These are phyloP conservation scores for Drosophila imparisetae DNA, from an alignment of 2,888 invertebrate genomes.

Conservation along the genomic window DNA sequence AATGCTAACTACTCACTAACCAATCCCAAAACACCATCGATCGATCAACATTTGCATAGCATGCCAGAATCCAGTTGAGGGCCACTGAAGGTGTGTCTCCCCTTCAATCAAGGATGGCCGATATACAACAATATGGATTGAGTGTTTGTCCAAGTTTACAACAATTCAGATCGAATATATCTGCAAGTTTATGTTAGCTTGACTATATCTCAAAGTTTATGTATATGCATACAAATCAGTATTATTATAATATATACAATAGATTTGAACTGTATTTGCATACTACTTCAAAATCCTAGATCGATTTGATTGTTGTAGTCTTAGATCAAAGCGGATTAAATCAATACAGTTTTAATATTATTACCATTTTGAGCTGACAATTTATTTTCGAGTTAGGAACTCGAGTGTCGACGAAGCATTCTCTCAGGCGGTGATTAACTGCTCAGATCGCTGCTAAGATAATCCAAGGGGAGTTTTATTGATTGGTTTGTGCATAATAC, in stretches of 20 bases:
- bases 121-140: neutral
- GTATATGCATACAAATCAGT: neutral
- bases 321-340: neutral
- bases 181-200: too few species aligned
- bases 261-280: neutral
- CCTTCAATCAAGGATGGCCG: neutral
- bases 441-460: neutral
- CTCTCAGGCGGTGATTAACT: neutral
- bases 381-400: neutral
- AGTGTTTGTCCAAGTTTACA: rapidly evolving
- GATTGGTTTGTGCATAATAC: constrained; percentile 2
- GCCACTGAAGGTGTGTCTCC: neutral
- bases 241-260: too few species aligned
- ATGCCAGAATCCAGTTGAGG: neutral
- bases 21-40: neutral
- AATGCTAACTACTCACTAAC: too few species aligned
- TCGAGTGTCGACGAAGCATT: neutral
- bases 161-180: too few species aligned
- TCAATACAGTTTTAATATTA: neutral
- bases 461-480: neutral
- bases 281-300: neutral
- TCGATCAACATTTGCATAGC: neutral
- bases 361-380: neutral
- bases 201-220: neutral
- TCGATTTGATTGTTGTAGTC: neutral